A percentile compares a stretch with the other conserved stretches of the same genome.
phyloP scores from a whole-genome alignment of 37 sponge, comb jelly and placozoan species.

The Haliclona indistincta region DNA sequence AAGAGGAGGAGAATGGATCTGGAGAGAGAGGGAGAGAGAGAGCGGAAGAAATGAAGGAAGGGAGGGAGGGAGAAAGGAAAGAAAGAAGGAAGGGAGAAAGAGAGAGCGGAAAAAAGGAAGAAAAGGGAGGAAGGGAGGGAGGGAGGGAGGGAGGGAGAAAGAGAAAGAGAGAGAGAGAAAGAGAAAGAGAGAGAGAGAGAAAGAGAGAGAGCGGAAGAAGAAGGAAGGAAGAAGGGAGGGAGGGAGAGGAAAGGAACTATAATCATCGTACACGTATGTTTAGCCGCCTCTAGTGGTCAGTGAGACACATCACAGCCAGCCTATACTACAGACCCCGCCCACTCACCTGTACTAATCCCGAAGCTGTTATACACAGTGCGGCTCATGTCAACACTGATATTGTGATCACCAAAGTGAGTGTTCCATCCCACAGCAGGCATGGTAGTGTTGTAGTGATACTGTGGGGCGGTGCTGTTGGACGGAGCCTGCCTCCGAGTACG shows the following conservation, averaged over 20 bases:
- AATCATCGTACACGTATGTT: no score
- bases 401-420: constrained; percentile 57
- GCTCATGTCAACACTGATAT: constrained; percentile 61
- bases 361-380: constrained; percentile 45
- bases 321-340: no score
- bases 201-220: no score
- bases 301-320: no score
- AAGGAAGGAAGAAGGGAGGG: no score
- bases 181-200: no score
- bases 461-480: no score
- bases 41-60: background rate
- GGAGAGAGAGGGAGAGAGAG: background rate
- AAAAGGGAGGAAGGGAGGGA: background rate
- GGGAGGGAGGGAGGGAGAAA: no score
- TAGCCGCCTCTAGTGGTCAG: no score
- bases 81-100: background rate
- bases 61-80: constrained; percentile 2
- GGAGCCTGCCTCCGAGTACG: no score
- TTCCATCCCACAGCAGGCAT: constrained; percentile 71
- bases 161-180: no score
- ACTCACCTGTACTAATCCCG: constrained; percentile 48
- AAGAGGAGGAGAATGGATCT: constrained; percentile 55
- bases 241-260: no score
- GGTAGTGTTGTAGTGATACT: constrained; percentile 52
- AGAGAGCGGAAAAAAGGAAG: background rate